These are phyloP conservation scores for Bimastos eiseni DNA, from an alignment of 2,888 invertebrate genomes.

Conservation along the genomic window DNA sequence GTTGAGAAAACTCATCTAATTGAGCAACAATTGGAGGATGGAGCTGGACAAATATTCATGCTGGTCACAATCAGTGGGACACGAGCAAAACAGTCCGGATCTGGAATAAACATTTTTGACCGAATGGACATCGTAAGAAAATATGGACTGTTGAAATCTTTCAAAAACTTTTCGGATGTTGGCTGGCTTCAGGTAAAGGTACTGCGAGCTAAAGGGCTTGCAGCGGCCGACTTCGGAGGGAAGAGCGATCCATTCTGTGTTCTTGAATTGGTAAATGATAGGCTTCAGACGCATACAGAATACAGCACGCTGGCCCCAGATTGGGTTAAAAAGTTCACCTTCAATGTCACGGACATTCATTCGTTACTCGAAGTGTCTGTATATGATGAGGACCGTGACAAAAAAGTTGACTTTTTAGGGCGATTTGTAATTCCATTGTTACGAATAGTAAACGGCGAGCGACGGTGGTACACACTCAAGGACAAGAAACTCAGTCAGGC, in stretches of 20 bases:
- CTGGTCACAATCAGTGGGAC: constrained; percentile 75
- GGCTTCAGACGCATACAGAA: constrained; percentile 96
- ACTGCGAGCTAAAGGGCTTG: constrained; percentile 75
- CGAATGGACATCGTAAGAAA: constrained; percentile 70
- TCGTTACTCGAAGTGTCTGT: constrained; percentile 91
- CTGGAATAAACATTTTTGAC: constrained; percentile 64
- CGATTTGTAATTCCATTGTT: constrained; percentile 85
- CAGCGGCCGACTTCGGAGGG: constrained; percentile 92
- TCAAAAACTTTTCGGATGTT: neutral
- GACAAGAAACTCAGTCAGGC: constrained; percentile 86
- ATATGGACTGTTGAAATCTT: constrained; percentile 65
- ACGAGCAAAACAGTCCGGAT: neutral
- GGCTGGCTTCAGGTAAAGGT: constrained; percentile 48
- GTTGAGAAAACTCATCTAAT: constrained; percentile 88
- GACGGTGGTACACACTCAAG: constrained; percentile 89
- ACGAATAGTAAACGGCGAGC: constrained; percentile 69
- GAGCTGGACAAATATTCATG: constrained; percentile 76
- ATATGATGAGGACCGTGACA: constrained; percentile 95
- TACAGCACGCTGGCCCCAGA: constrained; percentile 94
- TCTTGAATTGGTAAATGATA: constrained; percentile 87
- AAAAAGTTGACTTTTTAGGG: constrained; percentile 90
- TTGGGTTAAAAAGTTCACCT: constrained; percentile 91
- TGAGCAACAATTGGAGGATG: constrained; percentile 87
- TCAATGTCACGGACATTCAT: constrained; percentile 79
- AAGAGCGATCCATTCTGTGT: constrained; percentile 99